phyloP scores from a whole-genome alignment of 2,888 invertebrate species.

The Diploptera punctata region DNA sequence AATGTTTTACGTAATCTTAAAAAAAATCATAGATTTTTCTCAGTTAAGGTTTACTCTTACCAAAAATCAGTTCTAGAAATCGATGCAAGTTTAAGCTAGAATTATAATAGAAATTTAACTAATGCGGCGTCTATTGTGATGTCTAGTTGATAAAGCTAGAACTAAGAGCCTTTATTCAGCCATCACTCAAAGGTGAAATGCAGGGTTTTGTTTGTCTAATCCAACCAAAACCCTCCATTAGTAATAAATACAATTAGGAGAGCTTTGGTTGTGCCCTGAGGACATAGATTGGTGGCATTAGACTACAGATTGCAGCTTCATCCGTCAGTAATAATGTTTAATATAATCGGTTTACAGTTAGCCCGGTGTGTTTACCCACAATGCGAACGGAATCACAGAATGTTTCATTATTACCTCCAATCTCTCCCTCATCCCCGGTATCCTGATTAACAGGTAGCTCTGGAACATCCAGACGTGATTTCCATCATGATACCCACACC shows the following conservation, averaged over 20 bases:
- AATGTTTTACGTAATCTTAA: no score
- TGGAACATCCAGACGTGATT: neutral
- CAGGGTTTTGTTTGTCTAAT: constrained; percentile 10
- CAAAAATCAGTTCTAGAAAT: no score
- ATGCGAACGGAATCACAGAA: constrained; percentile 14
- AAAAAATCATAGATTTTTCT: no score
- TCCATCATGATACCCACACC: neutral
- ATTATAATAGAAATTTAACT: no score
- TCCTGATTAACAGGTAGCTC: constrained; percentile 5
- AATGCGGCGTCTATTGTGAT: no score
- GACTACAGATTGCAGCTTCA: constrained; percentile 3
- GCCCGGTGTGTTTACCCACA: constrained; percentile 17
- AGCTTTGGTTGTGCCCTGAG: neutral
- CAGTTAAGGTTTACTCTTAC: no score
- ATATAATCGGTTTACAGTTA: constrained; percentile 26
- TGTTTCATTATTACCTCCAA: constrained; percentile 23
- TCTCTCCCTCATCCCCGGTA: neutral
- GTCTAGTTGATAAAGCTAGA: no score
- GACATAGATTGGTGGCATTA: neutral
- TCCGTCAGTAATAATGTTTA: constrained; percentile 25
- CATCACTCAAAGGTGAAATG: neutral
- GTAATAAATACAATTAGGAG: constrained; percentile 19
- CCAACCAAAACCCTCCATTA: neutral
- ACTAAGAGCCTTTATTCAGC: neutral
- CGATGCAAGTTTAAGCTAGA: no score